Evolutionary conservation across 2,797 vertebrate species (phyloP).

Genomic region (Pitangus sulphuratus): DNA sequence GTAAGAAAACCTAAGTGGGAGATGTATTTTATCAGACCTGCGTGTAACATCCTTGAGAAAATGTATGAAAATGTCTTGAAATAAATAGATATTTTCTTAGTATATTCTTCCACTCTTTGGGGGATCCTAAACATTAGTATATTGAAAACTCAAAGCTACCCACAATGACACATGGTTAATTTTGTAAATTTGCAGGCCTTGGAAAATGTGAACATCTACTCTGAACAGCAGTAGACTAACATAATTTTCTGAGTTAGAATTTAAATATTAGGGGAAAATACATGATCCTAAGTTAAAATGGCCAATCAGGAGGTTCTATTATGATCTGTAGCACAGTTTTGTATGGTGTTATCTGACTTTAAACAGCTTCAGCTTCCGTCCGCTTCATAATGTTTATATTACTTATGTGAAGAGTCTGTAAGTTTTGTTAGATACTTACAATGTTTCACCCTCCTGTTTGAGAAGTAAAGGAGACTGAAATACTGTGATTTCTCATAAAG

Average conservation of each 20-base stretch:
- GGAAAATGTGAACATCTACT: background rate
- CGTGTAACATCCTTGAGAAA: background rate
- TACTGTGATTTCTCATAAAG: background rate
- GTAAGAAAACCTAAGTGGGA: background rate
- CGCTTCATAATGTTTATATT: background rate
- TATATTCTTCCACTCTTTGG: background rate
- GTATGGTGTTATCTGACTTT: background rate
- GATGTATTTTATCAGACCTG: background rate
- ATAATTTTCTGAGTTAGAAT: background rate
- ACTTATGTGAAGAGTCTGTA: background rate
- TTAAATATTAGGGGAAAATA: background rate
- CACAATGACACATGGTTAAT: background rate
- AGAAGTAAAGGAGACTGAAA: background rate
- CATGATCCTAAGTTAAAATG: background rate
- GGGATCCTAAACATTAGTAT: background rate
- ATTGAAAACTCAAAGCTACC: background rate
- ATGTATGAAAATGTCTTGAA: background rate
- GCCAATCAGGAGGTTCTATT: background rate
- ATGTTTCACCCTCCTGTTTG: background rate
- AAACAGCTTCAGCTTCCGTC: background rate
- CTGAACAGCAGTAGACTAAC: background rate
- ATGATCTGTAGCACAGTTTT: background rate
- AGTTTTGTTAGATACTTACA: background rate
- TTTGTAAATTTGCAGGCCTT: background rate
- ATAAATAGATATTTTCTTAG: background rate